A percentile compares a stretch with the other conserved stretches of the same genome.
These are phyloP conservation scores for Nymphalis c-album DNA, from an alignment of 2,888 invertebrate genomes.

Conservation along the genomic window DNA sequence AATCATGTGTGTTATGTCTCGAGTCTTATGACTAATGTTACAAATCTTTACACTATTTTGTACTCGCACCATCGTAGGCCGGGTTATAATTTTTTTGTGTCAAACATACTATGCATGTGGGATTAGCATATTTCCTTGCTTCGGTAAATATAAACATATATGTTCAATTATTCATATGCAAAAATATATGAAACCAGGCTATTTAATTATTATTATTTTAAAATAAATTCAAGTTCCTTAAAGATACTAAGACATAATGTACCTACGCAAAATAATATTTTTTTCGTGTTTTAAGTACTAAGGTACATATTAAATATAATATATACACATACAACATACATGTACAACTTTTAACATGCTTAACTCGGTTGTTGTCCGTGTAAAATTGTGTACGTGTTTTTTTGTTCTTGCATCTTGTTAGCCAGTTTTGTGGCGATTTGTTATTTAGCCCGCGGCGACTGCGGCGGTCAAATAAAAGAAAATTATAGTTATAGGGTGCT, in stretches of 20 bases:
- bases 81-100: constrained; percentile 34
- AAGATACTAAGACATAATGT: background rate
- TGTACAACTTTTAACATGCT: constrained; percentile 45
- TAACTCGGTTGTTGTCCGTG: constrained; percentile 44
- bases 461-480: constrained; percentile 72
- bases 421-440: constrained; percentile 64
- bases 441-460: constrained; percentile 55
- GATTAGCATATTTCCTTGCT: background rate
- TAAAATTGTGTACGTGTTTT: constrained; percentile 62
- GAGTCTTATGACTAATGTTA: constrained; percentile 59
- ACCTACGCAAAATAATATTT: background rate
- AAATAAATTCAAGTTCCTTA: no score
- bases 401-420: constrained; percentile 64
- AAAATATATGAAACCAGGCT: no score
- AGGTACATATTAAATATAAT: no score
- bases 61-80: constrained; percentile 36
- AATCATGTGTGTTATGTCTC: constrained; percentile 67
- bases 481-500: constrained; percentile 76
- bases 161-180: no score
- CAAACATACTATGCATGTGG: background rate
- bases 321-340: constrained; percentile 11
- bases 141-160: background rate
- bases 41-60: constrained; percentile 48
- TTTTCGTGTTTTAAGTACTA: no score
- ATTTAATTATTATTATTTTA: no score